Evolutionary conservation across 2,797 vertebrate genomes (phyloP).

Genomic region (Sebastes glaucus): DNA sequence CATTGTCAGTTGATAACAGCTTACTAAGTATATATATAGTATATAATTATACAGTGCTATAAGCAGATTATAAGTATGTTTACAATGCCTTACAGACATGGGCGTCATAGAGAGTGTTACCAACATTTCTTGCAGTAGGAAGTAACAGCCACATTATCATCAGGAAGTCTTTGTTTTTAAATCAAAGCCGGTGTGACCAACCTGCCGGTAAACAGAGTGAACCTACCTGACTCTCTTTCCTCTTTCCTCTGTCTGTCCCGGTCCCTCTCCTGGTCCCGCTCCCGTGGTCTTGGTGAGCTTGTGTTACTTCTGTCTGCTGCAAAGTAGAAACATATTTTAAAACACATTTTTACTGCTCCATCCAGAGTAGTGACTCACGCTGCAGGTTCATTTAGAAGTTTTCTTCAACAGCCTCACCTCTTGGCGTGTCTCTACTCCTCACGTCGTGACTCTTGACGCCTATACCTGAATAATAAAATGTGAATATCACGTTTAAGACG

Average conservation of each 20-base stretch:
- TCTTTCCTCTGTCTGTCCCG: constrained; percentile 39
- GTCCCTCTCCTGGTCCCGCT: too few relatives aligned
- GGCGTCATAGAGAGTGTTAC: neutral
- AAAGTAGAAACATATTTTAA: neutral
- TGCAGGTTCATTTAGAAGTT: neutral
- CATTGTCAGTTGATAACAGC: neutral
- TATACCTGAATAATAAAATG: constrained; percentile 26
- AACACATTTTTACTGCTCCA: neutral
- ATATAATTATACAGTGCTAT: neutral
- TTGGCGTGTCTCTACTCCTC: constrained; percentile 72
- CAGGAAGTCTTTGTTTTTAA: neutral
- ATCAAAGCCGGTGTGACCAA: neutral
- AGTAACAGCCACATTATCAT: neutral
- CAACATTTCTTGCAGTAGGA: neutral
- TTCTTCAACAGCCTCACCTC: constrained; percentile 43
- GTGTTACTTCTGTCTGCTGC: constrained; percentile 51
- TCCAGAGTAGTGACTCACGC: neutral
- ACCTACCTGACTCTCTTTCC: constrained; percentile 62
- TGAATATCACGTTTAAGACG: neutral
- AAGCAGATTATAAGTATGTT: neutral
- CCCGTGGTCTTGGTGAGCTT: constrained; percentile 58
- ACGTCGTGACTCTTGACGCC: constrained; percentile 62
- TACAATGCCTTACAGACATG: neutral
- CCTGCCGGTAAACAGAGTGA: neutral
- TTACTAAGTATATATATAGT: neutral